phyloP scores from a whole-genome alignment of 2,888 invertebrate genomes.

The Teleiodes luculella region DNA sequence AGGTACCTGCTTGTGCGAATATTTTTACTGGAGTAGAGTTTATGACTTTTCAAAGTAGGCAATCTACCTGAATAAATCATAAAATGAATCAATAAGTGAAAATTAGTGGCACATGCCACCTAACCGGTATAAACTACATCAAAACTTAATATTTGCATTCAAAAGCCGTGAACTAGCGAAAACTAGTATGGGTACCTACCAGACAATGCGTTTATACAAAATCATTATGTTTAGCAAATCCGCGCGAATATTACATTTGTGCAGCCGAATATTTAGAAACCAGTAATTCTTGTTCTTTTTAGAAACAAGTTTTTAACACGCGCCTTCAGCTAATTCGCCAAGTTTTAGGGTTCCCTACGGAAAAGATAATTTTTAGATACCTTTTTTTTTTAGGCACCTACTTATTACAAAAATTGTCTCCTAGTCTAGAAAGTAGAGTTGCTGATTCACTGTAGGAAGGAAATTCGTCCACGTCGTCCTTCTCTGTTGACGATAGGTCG shows the following conservation, averaged over 20 bases:
- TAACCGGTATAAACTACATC: conserved; percentile 1
- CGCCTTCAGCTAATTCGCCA: conserved; percentile 65
- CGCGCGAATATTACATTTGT: conserved; percentile 50
- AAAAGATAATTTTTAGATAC: not conserved
- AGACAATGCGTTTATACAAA: conserved; percentile 54
- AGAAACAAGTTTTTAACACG: conserved; percentile 59
- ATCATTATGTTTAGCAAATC: conserved; percentile 64
- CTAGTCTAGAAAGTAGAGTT: too few species aligned
- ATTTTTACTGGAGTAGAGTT: too few species aligned
- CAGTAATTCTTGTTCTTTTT: conserved; percentile 58
- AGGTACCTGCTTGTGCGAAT: too few species aligned
- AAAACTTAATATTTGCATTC: conserved; percentile 41
- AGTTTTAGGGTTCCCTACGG: conserved; percentile 22
- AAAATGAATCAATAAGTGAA: not conserved
- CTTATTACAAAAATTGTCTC: too few species aligned
- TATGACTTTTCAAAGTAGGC: too few species aligned
- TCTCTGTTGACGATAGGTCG: too few species aligned
- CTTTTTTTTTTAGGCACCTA: too few species aligned
- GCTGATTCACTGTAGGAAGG: too few species aligned
- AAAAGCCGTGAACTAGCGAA: conserved; percentile 49
- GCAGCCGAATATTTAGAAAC: conserved; percentile 44
- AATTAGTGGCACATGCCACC: conserved; percentile 12
- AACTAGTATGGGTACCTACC: conserved; percentile 53
- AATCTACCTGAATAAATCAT: not conserved
- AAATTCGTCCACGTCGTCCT: too few species aligned